Evolutionary conservation across 2,888 invertebrate genomes (phyloP), one percentile per base, ranked within the genome.

Genomic region (Chrysolina americana): DNA sequence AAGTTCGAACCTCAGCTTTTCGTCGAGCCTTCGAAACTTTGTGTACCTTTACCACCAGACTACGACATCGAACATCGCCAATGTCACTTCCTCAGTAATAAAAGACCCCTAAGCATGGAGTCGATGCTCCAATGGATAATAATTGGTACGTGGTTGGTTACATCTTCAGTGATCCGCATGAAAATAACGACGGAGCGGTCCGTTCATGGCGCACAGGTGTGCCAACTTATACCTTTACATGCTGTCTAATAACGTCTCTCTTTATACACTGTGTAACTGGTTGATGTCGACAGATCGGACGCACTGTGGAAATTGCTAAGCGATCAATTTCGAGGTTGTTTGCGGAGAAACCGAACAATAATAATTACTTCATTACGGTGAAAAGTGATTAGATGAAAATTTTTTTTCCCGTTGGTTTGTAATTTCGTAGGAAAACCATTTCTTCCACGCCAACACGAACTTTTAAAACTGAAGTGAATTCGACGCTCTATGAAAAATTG

Each of bases 81-180:
- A 48, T 11, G 65, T 28, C 1, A 48, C 23, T 65, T 65, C 17
- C 47, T 44, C 48, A 1, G 75, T 65, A 56, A 75, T 75, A 75
- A 75, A 75, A 75, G 70, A 68, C 62, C 70, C 75, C 63, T 68
- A 70, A 75, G 75, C 75, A 75, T 72, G 62, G 69, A 69, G 70
- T 70, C 66, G 71, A 76, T 72, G 86, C 85, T 85, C 79, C 83
- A 83, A 80, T 85, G 84, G 83, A 85, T 85, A 87, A 84, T 87
- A 86, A 87, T 87, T 86, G 86, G 81, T 80, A 82, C 84, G 86
- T 85, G 87, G 87, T 87, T 87, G 87, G 87, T 85, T 88, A 86
- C 86, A 84, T 83, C 84, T 83, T 83, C 83, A 82, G 79, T 86
- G 87, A 86, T 84, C 86, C 86, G 87, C 83, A 85, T 86, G 87